Percentiles rank a stretch among this genome's conserved stretches.
phyloP scores from a whole-genome alignment of 2,113 vertebrate genomes.

The Corvus cornix region DNA sequence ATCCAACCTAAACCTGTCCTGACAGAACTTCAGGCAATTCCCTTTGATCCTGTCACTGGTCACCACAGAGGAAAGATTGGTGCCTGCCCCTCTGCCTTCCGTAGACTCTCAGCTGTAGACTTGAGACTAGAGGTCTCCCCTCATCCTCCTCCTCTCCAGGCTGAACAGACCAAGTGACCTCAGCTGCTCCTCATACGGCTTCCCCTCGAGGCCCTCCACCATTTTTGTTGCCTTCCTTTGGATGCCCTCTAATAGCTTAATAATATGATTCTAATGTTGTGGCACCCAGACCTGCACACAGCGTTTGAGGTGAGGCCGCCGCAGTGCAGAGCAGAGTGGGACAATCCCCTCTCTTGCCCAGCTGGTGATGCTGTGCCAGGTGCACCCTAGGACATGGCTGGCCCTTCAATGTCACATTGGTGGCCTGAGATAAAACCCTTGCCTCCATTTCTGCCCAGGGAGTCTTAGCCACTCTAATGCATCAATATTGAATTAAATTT shows the following conservation, averaged over 20 bases:
- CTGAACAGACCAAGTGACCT: neutral
- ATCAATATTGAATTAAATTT: neutral
- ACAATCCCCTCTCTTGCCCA: neutral
- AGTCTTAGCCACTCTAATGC: neutral
- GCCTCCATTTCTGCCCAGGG: neutral
- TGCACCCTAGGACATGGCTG: rapidly evolving
- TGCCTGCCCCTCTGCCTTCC: neutral
- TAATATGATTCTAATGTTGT: neutral
- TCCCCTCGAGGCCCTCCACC: neutral
- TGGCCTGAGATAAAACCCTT: neutral
- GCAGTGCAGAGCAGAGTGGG: neutral
- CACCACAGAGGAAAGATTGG: neutral
- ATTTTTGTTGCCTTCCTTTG: neutral
- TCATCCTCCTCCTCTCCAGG: neutral
- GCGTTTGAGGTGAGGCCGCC: rapidly evolving
- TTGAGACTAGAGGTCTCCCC: neutral
- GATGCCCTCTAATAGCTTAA: too few relatives aligned
- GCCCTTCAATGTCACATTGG: neutral
- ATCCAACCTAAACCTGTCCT: neutral
- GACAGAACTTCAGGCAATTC: neutral
- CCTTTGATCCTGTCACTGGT: neutral
- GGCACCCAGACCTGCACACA: neutral
- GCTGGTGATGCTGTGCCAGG: neutral
- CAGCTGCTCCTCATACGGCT: rapidly evolving
- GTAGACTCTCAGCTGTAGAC: neutral